These are phyloP conservation scores for Propithecus deckenii DNA, from an alignment of 2,797 vertebrate species.

Conservation along the genomic window DNA sequence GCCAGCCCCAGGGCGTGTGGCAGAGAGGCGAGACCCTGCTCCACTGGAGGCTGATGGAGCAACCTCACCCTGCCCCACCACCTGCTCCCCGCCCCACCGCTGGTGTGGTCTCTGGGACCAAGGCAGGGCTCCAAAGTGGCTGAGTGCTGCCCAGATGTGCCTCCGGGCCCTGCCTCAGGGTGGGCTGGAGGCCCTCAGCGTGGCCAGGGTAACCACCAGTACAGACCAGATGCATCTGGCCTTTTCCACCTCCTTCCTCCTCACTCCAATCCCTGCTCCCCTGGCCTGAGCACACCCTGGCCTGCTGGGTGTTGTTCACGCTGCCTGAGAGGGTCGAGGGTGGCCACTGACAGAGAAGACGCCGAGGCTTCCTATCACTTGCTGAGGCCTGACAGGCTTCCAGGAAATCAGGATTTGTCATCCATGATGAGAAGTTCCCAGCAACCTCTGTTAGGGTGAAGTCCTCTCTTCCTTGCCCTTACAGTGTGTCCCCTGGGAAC, in stretches of 20 bases:
- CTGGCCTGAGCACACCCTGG: neutral
- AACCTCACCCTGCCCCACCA: neutral
- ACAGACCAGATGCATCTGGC: neutral
- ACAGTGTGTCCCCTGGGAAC: neutral
- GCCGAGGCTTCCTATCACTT: neutral
- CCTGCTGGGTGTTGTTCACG: neutral
- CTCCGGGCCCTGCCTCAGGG: rapidly evolving
- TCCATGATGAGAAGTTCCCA: neutral
- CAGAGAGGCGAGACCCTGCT: neutral
- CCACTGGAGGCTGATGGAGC: neutral
- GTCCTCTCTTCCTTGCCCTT: neutral
- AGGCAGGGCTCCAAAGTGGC: neutral
- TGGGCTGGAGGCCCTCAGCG: neutral
- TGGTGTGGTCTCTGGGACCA: neutral
- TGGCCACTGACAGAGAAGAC: neutral
- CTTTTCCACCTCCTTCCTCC: neutral
- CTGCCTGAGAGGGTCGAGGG: neutral
- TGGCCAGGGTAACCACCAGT: neutral
- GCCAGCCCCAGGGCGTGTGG: neutral
- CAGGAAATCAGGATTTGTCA: neutral
- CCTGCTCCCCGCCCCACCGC: too few species aligned
- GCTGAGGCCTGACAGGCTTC: neutral
- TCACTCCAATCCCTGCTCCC: rapidly evolving
- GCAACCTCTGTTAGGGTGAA: neutral
- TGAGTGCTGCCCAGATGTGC: neutral